phyloP scores from a whole-genome alignment of 2,113 vertebrate species.

The Tetrao urogallus region DNA sequence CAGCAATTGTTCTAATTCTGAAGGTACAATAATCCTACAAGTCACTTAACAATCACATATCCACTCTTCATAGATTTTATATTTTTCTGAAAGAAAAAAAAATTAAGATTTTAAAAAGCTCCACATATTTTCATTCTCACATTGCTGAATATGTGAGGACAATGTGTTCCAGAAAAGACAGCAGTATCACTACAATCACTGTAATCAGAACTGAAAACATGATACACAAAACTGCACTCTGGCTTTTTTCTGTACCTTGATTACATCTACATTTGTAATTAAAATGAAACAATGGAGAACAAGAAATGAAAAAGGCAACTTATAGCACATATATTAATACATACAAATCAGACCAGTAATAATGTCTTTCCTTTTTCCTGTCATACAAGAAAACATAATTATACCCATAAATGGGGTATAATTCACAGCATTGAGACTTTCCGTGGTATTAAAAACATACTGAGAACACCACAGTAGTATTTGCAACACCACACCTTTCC shows the following conservation, averaged over 20 bases:
- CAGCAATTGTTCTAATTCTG: background rate
- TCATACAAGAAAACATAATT: background rate
- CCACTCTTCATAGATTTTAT: background rate
- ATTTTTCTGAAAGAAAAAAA: background rate
- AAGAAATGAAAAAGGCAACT: background rate
- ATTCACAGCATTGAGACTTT: background rate
- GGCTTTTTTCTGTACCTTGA: background rate
- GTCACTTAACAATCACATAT: background rate
- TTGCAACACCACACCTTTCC: background rate
- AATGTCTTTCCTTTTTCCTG: background rate
- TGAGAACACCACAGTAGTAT: background rate
- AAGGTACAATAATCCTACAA: background rate
- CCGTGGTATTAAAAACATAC: background rate
- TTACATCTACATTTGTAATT: background rate
- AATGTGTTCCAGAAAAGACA: background rate
- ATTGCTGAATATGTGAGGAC: background rate
- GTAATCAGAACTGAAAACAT: background rate
- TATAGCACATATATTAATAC: background rate
- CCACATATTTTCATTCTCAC: background rate
- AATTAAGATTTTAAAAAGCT: background rate
- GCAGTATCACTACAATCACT: background rate
- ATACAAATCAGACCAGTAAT: background rate
- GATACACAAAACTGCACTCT: background rate
- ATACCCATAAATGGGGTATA: background rate
- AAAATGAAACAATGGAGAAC: background rate